Evolutionary conservation across 2,113 vertebrate genomes (phyloP), one percentile per base, ranked within the genome.

Genomic region (Chloebia gouldiae): DNA sequence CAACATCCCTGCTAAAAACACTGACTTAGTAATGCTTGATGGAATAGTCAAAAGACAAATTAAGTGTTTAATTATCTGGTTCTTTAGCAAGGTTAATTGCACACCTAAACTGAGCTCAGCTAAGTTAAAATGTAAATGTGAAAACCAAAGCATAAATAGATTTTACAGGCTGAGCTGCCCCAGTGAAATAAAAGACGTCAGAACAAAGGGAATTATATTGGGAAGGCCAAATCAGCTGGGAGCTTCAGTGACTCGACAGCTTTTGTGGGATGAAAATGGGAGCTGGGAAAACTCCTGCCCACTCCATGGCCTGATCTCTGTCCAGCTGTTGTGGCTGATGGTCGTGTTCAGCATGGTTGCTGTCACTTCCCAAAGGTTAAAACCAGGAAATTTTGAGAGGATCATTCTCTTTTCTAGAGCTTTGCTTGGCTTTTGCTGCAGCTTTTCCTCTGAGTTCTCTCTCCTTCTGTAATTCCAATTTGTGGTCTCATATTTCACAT

Each of bases 341-440:
- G 13, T 20, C 0, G 0, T 30, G 42, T 51, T 56, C 61, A 79
- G 23, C 3, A 0, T 33, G 57, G 44, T 7, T 77, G 27, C 65
- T 85, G 50, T 54, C 73, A 60, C 30, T 65, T 91, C 61, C 33
- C 50, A 57, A 61, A 75, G 31, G 33, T 66, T 79, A 39, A 66
- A 68, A 11, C 20, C 42, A 50, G n/a, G 25, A 17, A 8, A 20
- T 42, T 47, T 31, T 13, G 10, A 39, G n/a, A n/a, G 31, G 28
- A 9, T 39, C 13, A 15, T n/a, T 63, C 15, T 39, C 19, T n/a
- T 89, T 71, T 65, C 14, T 51, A 63, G 14, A 72, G 24, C 21
- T 63, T 40, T 44, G 35, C 53, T 76, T 66, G 22, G 21, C 10
- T 88, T 91, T 61, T 75, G 45, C 51, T 90, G 86, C 56, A 20